phyloP scores from a whole-genome alignment of 2,888 invertebrate genomes.

The Pelosia muscerda region DNA sequence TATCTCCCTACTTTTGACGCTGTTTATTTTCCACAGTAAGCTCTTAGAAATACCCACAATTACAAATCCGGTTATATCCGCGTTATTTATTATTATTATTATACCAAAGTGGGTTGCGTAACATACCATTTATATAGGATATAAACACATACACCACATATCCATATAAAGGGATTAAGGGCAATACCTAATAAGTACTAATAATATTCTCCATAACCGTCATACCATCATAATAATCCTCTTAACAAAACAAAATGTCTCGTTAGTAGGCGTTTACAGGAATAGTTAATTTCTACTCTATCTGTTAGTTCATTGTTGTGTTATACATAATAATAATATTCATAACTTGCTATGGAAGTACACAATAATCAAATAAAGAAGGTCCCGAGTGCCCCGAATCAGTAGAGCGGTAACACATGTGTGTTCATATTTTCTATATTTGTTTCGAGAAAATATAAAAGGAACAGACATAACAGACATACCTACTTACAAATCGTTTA shows the following conservation, averaged over 20 bases:
- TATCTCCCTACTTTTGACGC: too few relatives aligned
- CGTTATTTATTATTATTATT: neutral
- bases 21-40: too few relatives aligned
- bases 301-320: neutral
- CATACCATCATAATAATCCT: neutral
- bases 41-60: too few relatives aligned
- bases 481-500: too few relatives aligned
- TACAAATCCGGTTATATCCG: too few relatives aligned
- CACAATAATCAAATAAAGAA: constrained; percentile 6
- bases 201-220: neutral
- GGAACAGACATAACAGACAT: neutral
- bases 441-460: constrained; percentile 2
- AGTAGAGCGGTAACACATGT: constrained; percentile 5
- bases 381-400: neutral
- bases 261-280: neutral
- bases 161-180: constrained; percentile 1
- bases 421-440: neutral
- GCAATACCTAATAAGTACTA: neutral
- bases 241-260: neutral
- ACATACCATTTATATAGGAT: too few relatives aligned
- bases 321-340: constrained; percentile 1
- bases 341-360: neutral
- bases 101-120: neutral
- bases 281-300: neutral
- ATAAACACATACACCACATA: too few relatives aligned